phyloP scores from a whole-genome alignment of 2,113 vertebrate genomes.

The Choloepus hoffmanni region DNA sequence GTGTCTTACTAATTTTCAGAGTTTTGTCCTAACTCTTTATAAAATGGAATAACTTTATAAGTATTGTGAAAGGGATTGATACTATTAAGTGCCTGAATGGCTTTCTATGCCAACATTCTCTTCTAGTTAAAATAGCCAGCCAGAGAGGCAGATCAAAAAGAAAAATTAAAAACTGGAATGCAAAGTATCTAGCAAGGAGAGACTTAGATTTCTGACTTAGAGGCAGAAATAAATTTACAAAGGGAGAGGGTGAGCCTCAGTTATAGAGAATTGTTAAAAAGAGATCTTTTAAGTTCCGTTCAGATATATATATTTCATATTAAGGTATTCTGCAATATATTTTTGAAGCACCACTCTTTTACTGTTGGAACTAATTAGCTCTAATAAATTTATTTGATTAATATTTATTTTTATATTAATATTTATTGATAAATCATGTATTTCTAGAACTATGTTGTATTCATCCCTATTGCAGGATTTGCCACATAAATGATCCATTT shows the following conservation, averaged over 20 bases:
- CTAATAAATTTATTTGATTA: not conserved
- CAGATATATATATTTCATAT: constrained; percentile 1
- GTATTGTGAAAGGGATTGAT: not conserved
- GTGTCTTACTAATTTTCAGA: constrained; percentile 51
- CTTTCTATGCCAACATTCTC: constrained; percentile 44
- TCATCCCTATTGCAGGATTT: not conserved
- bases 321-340: constrained; percentile 15
- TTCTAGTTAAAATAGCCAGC: not conserved
- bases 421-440: not conserved
- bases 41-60: not conserved
- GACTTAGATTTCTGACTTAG: constrained; percentile 26
- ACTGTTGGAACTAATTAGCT: not conserved
- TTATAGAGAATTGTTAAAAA: constrained; percentile 19
- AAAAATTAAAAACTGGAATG: constrained; percentile 6
- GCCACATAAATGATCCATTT: constrained; percentile 35
- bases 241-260: not conserved
- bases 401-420: too few species aligned
- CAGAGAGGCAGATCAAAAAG: constrained; percentile 26
- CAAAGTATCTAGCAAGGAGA: constrained; percentile 31
- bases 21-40: constrained; percentile 51
- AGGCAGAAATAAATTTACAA: not conserved
- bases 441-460: constrained; percentile 33
- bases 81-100: not conserved
- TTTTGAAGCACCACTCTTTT: constrained; percentile 28
- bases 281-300: not conserved